phyloP scores from a whole-genome alignment of 2,888 invertebrate genomes.

The Heliconius hortense region DNA sequence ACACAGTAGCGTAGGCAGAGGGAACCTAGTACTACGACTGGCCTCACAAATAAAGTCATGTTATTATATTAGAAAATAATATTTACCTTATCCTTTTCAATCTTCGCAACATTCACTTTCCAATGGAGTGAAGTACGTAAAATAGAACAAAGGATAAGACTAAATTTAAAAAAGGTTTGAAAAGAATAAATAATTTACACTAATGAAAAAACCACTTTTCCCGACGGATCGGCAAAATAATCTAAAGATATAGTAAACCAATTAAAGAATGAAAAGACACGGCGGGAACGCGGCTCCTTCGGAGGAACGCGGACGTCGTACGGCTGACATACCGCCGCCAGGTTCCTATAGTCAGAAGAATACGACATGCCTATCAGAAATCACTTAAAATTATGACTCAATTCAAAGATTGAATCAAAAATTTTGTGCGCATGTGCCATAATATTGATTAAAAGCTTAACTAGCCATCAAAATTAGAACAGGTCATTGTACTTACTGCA shows the following conservation, averaged over 20 bases:
- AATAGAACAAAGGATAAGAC: constrained; percentile 8
- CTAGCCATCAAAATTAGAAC: background rate
- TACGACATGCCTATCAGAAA: constrained; percentile 30
- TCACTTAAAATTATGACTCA: constrained; percentile 15
- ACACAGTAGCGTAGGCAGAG: too few relatives aligned
- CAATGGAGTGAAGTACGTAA: constrained; percentile 6
- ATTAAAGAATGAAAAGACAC: constrained; percentile 30
- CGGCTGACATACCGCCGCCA: constrained; percentile 13
- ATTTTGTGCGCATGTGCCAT: constrained; percentile 13
- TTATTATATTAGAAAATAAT: background rate
- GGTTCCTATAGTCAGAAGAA: constrained; percentile 17
- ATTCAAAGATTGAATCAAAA: background rate
- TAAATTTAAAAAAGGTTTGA: background rate
- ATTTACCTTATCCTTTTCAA: constrained; percentile 16
- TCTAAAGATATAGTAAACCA: constrained; percentile 31
- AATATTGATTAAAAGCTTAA: background rate
- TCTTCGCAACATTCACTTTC: constrained; percentile 18
- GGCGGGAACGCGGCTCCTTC: constrained; percentile 9
- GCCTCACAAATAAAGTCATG: background rate
- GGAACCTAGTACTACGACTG: too few relatives aligned
- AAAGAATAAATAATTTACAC: constrained; percentile 19
- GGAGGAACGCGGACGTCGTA: constrained; percentile 13
- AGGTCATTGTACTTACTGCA: background rate
- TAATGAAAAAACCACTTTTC: constrained; percentile 33
- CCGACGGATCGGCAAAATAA: constrained; percentile 32